A percentile compares a stretch with the other conserved stretches of the same genome.
These are phyloP conservation scores for Fragum fragum DNA, from an alignment of 2,888 invertebrate species.

Conservation along the genomic window DNA sequence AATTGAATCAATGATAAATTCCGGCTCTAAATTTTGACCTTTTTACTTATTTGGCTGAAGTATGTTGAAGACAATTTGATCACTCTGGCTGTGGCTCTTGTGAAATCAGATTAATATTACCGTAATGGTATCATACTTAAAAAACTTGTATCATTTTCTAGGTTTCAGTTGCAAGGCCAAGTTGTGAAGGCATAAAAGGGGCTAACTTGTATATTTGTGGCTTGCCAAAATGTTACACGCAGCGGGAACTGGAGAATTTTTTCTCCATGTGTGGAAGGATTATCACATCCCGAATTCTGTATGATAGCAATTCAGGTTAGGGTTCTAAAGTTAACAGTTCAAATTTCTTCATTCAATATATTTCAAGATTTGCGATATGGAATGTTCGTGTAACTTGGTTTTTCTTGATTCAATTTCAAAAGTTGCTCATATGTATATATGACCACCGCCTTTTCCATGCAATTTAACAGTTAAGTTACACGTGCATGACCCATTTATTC, in stretches of 20 bases:
- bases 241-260: conserved; percentile 86
- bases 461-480: conserved; percentile 28
- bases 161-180: conserved; percentile 87
- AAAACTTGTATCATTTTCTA: conserved; percentile 75
- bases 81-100: no score
- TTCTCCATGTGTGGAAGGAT: conserved; percentile 87
- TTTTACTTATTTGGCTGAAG: no score
- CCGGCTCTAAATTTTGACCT: no score
- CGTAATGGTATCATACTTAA: no score
- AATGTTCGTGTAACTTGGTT: conserved; percentile 62
- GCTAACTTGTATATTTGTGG: conserved; percentile 87
- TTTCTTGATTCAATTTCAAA: conserved; percentile 13
- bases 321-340: conserved; percentile 57
- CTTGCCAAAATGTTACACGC: conserved; percentile 86
- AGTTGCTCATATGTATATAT: conserved; percentile 54
- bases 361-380: conserved; percentile 49
- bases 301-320: conserved; percentile 87
- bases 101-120: no score
- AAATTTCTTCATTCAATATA: conserved; percentile 51
- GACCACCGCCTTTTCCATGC: conserved; percentile 50
- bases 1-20: no score
- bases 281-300: conserved; percentile 87
- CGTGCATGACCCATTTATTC: conserved; percentile 38
- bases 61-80: no score
- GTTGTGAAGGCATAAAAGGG: conserved; percentile 87